Base-by-base conservation (phyloP, 1,140 invertebrate species). In the Drosophila truncata region DNA sequence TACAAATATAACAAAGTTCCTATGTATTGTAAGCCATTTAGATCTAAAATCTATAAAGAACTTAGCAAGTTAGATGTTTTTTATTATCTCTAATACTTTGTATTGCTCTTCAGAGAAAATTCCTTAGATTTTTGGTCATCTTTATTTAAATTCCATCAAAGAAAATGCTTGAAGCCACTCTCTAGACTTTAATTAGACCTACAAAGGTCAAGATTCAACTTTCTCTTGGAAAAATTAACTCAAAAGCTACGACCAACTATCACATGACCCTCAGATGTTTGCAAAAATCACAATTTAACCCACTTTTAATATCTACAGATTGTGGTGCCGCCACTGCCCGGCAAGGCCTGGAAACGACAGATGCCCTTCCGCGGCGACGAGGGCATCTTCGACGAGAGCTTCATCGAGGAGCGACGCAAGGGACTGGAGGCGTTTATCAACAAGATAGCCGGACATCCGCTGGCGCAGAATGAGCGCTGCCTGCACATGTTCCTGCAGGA, bases 401-500 rank as follows among this genome's bases (percentile, higher is more conserved):
- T 99, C 94, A 99, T 99, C 91, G 99, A 99, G 94, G 98, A 99
- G 82, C 95, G 99, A 86, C 96, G 98, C 93, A 99, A 99, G 96
- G 98, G 98, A 70, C 94, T 99, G 72, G 99, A 99, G 95, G 95
- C 97, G 85, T 99, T 99, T 94, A 97, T 99, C 80, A 99, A 99
- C 94, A 99, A 99, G 95, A 99, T 99, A 93, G 99, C 99, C 72
- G 99, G 99, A 58, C 99, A 99, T 94, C 99, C 99, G n/a, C 94
- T 99, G 91, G 99, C 99, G 49, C 99, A 99, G 94, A 99, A 99
- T 94, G 99, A 99, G 94, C 95, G 98, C 92, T 99, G 99, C 94
- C 95, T 99, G 86, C 99, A 99, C 92, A 99, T 99, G 97, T 99
- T 99, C 95, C 95, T 99, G 62, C 98, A 99, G 94, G 98, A 99